Base-by-base conservation (phyloP, 2,113 vertebrate species). In the Oreamnos americanus region DNA sequence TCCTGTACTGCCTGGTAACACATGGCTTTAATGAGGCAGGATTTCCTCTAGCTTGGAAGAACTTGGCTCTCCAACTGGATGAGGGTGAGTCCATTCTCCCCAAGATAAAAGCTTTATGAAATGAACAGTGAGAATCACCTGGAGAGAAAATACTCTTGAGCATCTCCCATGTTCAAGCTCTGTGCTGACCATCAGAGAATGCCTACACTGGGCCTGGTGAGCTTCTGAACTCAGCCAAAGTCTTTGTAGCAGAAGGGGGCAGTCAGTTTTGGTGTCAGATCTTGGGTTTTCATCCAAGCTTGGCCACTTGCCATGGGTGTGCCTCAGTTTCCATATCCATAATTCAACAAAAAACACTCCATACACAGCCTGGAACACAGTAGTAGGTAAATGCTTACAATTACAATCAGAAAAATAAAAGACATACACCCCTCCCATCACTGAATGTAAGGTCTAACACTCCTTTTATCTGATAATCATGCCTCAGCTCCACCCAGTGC, bases 21-120 rank as follows among this genome's bases (percentile, higher is more conserved):
- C 28, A 5, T 49, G 74, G 33, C 6, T 92, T 60, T 94, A 82
- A 82, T 86, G 90, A 90, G 3, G 47, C 71, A 94, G 39, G 36
- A 82, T 91, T 96, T 96, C 92, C 85, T 64, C 45, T 90, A 81
- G 47, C 30, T 53, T 62, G 45, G 79, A 85, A 93, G 62, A 87
- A 83, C 53, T 88, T 55, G 30, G 5, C 76, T 64, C 94, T 94
- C 87, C 25, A 90, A 30, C 26, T 62, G 14, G 74, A 36, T 58
- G 16, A 90, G 83, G 14, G 25, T 64, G 10, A 90, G 51, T 55
- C 71, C 82, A 60, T 90, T 87, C 16, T 83, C n/a, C 39, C 55
- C 43, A 74, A 79, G 95, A 91, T 53, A 28, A 83, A 95, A 87
- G 36, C 62, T 28, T 76, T 94, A 53, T 39, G 51, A 93, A 76